A percentile compares a stretch with the other conserved stretches of the same genome.
Evolutionary conservation across 2,113 vertebrate species (phyloP).

Genomic region (Planiliza haematocheilus): DNA sequence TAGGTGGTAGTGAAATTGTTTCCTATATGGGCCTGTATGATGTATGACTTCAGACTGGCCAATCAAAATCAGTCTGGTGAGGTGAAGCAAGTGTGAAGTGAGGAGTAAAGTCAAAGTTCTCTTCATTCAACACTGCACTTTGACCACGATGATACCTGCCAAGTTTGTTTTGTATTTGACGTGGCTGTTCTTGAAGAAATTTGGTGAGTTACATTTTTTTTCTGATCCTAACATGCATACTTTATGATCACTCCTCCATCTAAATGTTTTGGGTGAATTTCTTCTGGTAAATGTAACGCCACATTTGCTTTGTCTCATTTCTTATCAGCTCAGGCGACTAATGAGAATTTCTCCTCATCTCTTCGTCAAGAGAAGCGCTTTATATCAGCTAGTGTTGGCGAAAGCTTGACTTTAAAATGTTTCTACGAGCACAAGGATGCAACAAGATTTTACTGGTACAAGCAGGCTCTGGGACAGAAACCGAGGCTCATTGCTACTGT

Average conservation of each 20-base stretch:
- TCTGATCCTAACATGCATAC: too few species aligned
- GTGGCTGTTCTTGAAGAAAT: slow-evolving; percentile 15
- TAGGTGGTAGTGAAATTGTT: slow-evolving; percentile 4
- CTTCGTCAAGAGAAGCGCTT: neutral
- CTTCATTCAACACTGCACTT: slow-evolving; percentile 4
- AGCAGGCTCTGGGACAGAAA: too few species aligned
- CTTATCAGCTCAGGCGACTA: neutral
- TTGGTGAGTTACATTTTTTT: slow-evolving; percentile 6
- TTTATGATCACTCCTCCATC: neutral
- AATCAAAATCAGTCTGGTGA: slow-evolving; percentile 2
- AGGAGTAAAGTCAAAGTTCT: neutral
- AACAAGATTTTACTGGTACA: too few species aligned
- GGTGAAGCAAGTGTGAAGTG: neutral
- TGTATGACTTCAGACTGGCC: slow-evolving; percentile 7
- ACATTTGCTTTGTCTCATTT: neutral
- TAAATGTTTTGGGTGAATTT: neutral
- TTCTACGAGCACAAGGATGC: neutral
- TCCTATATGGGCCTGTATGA: neutral
- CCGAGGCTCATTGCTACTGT: too few species aligned
- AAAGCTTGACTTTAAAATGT: slow-evolving; percentile 9
- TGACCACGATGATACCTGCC: slow-evolving; percentile 8
- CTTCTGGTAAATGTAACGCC: too few species aligned
- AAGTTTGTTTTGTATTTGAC: slow-evolving; percentile 14
- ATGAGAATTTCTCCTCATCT: neutral
- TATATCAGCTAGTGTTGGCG: neutral